Evolutionary conservation across 2,888 invertebrate genomes (phyloP).

Genomic region (Loripinus fragilis): DNA sequence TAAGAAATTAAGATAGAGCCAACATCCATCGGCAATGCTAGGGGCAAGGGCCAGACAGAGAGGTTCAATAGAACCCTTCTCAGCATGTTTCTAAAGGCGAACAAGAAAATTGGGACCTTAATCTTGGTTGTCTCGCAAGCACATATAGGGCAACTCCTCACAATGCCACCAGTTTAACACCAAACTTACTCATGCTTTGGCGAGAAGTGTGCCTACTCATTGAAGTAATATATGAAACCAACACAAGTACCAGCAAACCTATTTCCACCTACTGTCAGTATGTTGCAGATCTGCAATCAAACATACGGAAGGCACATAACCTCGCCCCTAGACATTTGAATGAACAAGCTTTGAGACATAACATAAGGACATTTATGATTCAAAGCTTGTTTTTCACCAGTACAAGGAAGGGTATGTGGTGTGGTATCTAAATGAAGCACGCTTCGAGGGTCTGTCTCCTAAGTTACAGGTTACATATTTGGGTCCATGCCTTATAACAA

Average conservation of each 20-base stretch:
- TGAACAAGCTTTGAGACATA: not conserved
- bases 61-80: not conserved
- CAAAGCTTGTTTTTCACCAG: not conserved
- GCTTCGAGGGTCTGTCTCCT: not conserved
- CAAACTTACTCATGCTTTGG: conserved; percentile 41
- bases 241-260: not conserved
- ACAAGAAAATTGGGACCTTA: conserved; percentile 39
- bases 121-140: not conserved
- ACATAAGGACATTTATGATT: not conserved
- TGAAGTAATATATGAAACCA: not conserved
- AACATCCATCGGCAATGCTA: not conserved
- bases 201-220: conserved; percentile 26
- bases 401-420: not conserved
- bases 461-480: not conserved
- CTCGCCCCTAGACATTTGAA: not conserved
- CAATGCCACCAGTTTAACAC: conserved; percentile 31
- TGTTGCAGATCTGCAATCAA: not conserved
- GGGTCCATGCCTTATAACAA: not conserved
- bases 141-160: conserved; percentile 34
- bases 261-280: not conserved
- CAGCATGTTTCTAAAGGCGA: conserved; percentile 12
- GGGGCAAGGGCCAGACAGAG: not conserved
- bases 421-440: not conserved
- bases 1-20: not conserved
- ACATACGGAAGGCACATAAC: not conserved